Evolutionary conservation across 2,888 invertebrate genomes (phyloP).

Genomic region (Orchesellides sinensis): DNA sequence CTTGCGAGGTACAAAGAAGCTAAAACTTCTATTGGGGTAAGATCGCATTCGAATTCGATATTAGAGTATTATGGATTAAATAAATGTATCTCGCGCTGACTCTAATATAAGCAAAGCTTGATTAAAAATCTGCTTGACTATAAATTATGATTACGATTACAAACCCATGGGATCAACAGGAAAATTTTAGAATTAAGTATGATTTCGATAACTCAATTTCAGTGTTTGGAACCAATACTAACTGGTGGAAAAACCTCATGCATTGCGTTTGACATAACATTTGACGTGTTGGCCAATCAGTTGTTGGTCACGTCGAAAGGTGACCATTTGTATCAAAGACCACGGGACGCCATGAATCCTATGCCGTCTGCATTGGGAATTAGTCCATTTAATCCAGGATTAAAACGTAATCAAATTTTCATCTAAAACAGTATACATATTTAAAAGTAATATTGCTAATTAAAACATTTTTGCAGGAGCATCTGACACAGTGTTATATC

Average conservation of each 20-base stretch:
- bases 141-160: no score
- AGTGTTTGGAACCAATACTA: not conserved
- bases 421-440: no score
- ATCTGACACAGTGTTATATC: not conserved
- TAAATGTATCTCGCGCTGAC: not conserved
- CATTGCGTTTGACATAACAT: not conserved
- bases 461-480: not conserved
- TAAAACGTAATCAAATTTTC: not conserved
- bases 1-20: not conserved
- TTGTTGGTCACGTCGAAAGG: not conserved
- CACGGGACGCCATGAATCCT: not conserved
- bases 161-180: no score
- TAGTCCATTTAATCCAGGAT: not conserved
- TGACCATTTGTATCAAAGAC: not conserved
- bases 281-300: not conserved
- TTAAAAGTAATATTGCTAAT: no score
- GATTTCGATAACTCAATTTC: no score
- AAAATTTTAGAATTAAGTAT: no score
- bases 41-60: not conserved
- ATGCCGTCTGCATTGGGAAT: not conserved
- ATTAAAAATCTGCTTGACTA: no score
- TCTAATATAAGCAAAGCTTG: not conserved
- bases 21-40: not conserved
- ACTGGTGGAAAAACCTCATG: not conserved
- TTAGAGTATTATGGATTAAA: no score